Conservation (phyloP, 2,797 vertebrate genomes). For the Macropus fuliginosus region DNA sequence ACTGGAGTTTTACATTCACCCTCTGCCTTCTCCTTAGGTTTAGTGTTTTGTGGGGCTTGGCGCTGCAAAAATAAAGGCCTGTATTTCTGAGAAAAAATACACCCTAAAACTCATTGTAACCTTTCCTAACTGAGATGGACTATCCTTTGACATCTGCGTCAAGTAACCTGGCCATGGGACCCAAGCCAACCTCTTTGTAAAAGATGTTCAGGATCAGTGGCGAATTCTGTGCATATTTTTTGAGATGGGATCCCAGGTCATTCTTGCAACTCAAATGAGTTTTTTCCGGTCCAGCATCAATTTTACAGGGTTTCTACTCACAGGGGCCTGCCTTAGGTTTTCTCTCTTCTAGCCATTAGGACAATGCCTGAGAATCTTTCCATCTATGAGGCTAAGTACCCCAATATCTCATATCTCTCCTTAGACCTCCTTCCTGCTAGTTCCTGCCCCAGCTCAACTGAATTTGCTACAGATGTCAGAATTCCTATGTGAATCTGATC, state of each 20-base stretch:
- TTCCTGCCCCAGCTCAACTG: background rate
- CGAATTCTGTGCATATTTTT: background rate
- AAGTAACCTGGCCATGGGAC: background rate
- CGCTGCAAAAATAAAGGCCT: background rate
- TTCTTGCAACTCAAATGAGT: background rate
- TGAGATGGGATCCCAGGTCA: background rate
- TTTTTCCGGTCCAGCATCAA: background rate
- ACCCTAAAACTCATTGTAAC: background rate
- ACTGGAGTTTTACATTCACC: background rate
- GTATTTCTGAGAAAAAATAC: background rate
- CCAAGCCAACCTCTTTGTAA: background rate
- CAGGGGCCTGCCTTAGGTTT: background rate
- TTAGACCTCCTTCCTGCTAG: background rate
- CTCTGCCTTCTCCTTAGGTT: background rate
- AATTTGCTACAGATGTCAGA: background rate
- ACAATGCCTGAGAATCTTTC: background rate
- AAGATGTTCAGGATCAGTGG: background rate
- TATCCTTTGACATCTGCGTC: background rate
- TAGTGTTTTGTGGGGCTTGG: background rate
- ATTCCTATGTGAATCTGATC: fast-evolving
- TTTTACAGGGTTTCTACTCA: background rate
- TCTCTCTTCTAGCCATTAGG: background rate
- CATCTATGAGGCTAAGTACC: background rate
- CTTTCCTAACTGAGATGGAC: background rate
- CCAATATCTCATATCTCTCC: background rate